phyloP scores from a whole-genome alignment of 64 coral and sea anemone genomes.

The Pachyseris speciosa region DNA sequence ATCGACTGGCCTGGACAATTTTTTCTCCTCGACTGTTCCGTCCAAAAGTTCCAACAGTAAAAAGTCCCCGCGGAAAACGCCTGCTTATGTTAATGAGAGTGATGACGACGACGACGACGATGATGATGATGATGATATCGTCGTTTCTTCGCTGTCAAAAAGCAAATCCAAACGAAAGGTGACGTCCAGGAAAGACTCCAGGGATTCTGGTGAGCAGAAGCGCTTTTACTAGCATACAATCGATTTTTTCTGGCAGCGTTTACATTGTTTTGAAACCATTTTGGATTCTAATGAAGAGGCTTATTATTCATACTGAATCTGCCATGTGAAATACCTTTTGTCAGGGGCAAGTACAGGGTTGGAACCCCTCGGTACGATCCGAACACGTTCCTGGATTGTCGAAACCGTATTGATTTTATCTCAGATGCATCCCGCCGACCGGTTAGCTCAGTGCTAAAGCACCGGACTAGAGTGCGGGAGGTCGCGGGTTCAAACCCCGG shows the following conservation, averaged over 20 bases:
- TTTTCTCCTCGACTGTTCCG: slow-evolving; percentile 21
- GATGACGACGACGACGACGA: slow-evolving; percentile 19
- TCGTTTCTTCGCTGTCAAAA: not conserved
- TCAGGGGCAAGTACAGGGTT: no score
- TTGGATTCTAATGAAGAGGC: not conserved
- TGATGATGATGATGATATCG: slow-evolving; percentile 17
- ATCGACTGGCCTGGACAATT: slow-evolving; percentile 15
- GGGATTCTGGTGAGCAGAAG: not conserved
- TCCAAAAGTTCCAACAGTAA: slow-evolving; percentile 2
- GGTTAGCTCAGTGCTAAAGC: no score
- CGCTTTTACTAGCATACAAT: not conserved
- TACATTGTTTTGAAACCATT: not conserved
- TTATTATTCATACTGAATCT: no score
- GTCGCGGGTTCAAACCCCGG: no score
- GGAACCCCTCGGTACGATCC: no score
- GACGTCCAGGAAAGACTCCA: not conserved
- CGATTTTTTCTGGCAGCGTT: not conserved
- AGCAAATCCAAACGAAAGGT: not conserved
- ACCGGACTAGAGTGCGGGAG: no score
- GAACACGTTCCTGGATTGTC: no score
- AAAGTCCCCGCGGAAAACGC: slow-evolving; percentile 25
- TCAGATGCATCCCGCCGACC: no score
- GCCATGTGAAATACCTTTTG: no score
- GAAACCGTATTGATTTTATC: no score
- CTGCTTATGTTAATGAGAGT: not conserved